Conservation (phyloP, 1,140 invertebrate species). For the Drosophila yakuba region DNA sequence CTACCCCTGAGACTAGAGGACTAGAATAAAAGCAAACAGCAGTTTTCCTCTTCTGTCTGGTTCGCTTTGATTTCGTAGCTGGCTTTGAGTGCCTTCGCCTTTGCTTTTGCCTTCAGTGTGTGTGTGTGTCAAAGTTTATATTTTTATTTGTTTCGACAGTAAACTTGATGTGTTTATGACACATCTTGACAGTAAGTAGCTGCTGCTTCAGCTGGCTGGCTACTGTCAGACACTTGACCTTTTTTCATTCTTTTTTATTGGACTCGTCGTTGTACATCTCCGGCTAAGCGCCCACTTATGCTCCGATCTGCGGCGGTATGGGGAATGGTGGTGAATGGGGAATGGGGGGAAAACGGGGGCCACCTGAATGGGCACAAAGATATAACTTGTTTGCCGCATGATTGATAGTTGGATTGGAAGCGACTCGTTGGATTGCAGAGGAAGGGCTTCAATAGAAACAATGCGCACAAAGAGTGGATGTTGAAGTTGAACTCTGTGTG, state of each 20-base stretch:
- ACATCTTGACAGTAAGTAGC: slow-evolving; percentile 81
- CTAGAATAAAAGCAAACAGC: slow-evolving; percentile 27
- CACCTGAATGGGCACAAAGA: slow-evolving; percentile 40
- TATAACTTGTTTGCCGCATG: slow-evolving; percentile 51
- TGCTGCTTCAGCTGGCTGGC: slow-evolving; percentile 44
- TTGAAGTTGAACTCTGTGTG: background rate
- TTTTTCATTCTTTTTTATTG: slow-evolving; percentile 62
- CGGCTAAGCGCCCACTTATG: slow-evolving; percentile 64
- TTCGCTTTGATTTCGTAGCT: slow-evolving; percentile 66
- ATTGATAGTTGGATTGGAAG: slow-evolving; percentile 47
- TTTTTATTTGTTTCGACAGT: slow-evolving; percentile 83
- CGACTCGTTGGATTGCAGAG: slow-evolving; percentile 22
- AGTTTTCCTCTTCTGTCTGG: slow-evolving; percentile 41
- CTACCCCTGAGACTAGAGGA: slow-evolving; percentile 38
- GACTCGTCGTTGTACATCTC: slow-evolving; percentile 33
- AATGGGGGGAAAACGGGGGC: slow-evolving; percentile 1
- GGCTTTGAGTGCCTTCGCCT: slow-evolving; percentile 29
- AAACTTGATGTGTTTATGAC: slow-evolving; percentile 83
- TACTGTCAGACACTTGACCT: slow-evolving; percentile 73
- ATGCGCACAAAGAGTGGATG: slow-evolving; percentile 1
- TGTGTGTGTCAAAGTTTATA: slow-evolving; percentile 79
- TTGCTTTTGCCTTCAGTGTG: too few relatives aligned
- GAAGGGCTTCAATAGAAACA: slow-evolving; percentile 15
- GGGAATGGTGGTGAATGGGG: background rate
- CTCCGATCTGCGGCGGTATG: slow-evolving; percentile 15